These are phyloP conservation scores for Zelostemma sp. DNA, from an alignment of 1,140 invertebrate genomes.

Conservation along the genomic window DNA sequence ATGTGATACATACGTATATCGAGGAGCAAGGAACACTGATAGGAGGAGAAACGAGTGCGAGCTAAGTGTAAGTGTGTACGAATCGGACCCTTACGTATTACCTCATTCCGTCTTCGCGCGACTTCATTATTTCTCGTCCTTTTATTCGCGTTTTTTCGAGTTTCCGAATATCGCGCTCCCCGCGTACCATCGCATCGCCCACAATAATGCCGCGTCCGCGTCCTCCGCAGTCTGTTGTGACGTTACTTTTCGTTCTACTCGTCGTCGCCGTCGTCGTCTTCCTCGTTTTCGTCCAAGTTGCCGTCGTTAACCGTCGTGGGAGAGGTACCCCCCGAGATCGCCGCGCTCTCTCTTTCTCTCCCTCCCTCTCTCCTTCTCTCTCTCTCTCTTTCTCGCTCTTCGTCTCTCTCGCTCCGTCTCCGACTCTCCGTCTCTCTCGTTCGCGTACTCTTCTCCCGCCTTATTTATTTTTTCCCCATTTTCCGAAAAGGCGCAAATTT, in stretches of 20 bases:
- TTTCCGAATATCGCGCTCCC: background rate
- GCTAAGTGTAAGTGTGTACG: conserved; percentile 20
- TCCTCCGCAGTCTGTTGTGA: conserved; percentile 1
- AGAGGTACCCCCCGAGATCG: conserved; percentile 16
- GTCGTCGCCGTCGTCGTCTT: conserved; percentile 9
- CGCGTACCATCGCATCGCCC: background rate
- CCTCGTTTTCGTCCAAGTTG: conserved; percentile 6
- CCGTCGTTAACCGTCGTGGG: conserved; percentile 2
- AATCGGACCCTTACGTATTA: conserved; percentile 3
- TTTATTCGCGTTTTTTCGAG: background rate
- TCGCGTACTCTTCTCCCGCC: too few relatives aligned
- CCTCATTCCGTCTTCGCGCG: background rate
- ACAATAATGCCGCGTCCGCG: background rate
- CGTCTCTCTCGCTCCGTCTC: background rate
- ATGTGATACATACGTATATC: conserved; percentile 1
- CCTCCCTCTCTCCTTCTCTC: too few relatives aligned
- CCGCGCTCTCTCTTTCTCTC: background rate
- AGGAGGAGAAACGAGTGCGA: conserved; percentile 17
- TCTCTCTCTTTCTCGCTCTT: too few relatives aligned
- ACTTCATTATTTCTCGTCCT: conserved; percentile 4
- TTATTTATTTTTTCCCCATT: background rate
- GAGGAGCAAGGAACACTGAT: conserved; percentile 4
- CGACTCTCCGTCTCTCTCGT: too few relatives aligned
- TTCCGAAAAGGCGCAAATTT: background rate
- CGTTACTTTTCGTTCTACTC: conserved; percentile 16